Evolutionary conservation across 2,797 vertebrate genomes (phyloP), one percentile per base, ranked within the genome.

Genomic region (Phylloscopus collybita): DNA sequence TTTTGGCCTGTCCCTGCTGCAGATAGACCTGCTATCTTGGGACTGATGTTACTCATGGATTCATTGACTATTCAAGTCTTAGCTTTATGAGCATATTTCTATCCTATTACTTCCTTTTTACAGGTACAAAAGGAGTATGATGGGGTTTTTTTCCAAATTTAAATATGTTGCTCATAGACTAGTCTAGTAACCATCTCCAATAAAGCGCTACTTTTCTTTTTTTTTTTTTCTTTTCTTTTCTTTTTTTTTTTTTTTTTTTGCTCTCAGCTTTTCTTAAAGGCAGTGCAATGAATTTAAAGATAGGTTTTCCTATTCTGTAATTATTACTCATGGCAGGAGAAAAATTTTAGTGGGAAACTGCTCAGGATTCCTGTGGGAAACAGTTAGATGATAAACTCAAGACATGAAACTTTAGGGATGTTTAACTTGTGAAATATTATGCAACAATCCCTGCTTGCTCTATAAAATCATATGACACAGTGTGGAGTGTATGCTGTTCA

Each of bases 401-500:
- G 74, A 62, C 10, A 2, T 17, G 38, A 51, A 80, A 53, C 51
- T 85, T 89, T 10, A 82, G 65, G 65, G 51, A 25, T 25, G 17
- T 89, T 89, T 53, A 57, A 16, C 59, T 82, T 81, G 44, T 86
- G 64, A 23, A 32, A 6, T 29, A 11, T 17, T 80, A 15, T 11
- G 18, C 32, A 78, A 27, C 69, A 89, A 54, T 85, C 18, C 44
- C 13, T 75, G 34, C 34, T 82, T 73, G 23, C 67, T 67, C 36
- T 56, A 6, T 57, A 26, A 34, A 74, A 40, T 27, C 0, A 0
- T 21, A 5, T 0, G 1, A 34, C 80, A 21, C 59, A 49, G 17
- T 80, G 36, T 9, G 20, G 73, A 42, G 26, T 16, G 13, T 30
- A 2, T 14, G 6, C 36, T 9, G 1, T 64, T 79, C 14, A 5